Conservation (phyloP, 1,140 invertebrate genomes). For the Brachionus sp. region DNA sequence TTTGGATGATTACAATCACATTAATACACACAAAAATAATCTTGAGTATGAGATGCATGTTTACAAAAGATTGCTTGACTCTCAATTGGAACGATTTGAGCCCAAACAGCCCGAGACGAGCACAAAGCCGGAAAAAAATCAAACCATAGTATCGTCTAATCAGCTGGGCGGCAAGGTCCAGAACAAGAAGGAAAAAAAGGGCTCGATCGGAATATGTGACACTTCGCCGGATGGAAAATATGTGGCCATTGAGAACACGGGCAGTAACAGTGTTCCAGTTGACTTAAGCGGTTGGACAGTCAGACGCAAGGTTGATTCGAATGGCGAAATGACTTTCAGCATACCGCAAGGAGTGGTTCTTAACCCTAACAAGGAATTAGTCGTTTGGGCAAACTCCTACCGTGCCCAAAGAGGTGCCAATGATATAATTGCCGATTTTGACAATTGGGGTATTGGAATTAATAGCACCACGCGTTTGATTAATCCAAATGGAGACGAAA, state of each 20-base stretch:
- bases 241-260: slow-evolving; percentile 28
- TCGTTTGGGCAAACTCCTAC: slow-evolving; percentile 25
- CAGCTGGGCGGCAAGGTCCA: slow-evolving; percentile 30
- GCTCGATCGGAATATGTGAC: slow-evolving; percentile 16
- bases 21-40: background rate
- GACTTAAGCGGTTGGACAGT: slow-evolving; percentile 25
- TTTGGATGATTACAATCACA: background rate
- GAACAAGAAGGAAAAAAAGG: slow-evolving; percentile 44
- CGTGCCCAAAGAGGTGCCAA: background rate
- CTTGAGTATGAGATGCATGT: slow-evolving; percentile 35
- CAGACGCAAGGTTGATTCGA: slow-evolving; percentile 21
- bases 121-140: background rate
- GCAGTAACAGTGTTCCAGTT: background rate
- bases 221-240: slow-evolving; percentile 36
- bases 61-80: slow-evolving; percentile 30
- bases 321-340: background rate
- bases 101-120: background rate
- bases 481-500: slow-evolving; percentile 26
- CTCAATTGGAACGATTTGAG: background rate
- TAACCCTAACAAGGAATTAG: background rate
- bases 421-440: slow-evolving; percentile 38
- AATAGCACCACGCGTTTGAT: slow-evolving; percentile 6
- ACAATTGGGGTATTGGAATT: slow-evolving; percentile 45
- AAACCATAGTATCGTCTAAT: slow-evolving; percentile 25
- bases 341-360: background rate